Conservation (phyloP, 2,888 invertebrate genomes). For the Andrena fulva region DNA sequence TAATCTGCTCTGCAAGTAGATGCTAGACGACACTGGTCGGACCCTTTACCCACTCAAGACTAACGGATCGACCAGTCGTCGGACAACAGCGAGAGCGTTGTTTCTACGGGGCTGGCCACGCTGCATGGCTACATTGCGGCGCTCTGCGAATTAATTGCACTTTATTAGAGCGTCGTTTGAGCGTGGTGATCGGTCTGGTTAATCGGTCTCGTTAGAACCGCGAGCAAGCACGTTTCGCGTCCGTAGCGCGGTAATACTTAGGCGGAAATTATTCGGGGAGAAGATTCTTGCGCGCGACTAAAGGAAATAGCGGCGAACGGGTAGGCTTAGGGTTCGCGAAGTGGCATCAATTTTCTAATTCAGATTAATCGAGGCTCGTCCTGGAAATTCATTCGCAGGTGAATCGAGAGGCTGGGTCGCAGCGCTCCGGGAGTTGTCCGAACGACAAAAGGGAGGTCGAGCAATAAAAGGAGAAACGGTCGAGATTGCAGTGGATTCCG, state of each 20-base stretch:
- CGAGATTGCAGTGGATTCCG: conserved; percentile 27
- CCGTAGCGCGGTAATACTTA: conserved; percentile 27
- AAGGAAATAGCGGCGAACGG: conserved; percentile 43
- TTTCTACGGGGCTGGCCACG: too few relatives aligned
- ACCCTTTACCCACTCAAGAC: too few relatives aligned
- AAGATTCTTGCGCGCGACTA: conserved; percentile 9
- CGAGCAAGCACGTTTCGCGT: not conserved
- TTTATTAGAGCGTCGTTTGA: conserved; percentile 23
- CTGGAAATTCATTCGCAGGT: conserved; percentile 22
- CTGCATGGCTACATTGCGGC: too few relatives aligned
- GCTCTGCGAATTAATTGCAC: conserved; percentile 20
- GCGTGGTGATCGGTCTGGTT: conserved; percentile 18
- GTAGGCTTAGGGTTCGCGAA: conserved; percentile 46
- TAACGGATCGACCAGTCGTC: too few relatives aligned
- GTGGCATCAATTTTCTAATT: conserved; percentile 50
- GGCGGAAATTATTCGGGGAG: conserved; percentile 32
- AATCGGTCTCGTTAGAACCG: conserved; percentile 21
- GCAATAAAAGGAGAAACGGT: not conserved
- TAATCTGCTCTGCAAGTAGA: too few relatives aligned
- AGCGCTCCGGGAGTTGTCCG: not conserved
- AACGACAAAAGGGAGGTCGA: not conserved
- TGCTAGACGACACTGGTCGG: too few relatives aligned
- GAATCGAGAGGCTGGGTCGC: conserved; percentile 7
- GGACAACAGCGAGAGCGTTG: too few relatives aligned
- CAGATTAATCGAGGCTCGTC: conserved; percentile 47